These are phyloP conservation scores for Bovichtus variegatus DNA, from an alignment of 2,797 vertebrate species.

Conservation along the genomic window DNA sequence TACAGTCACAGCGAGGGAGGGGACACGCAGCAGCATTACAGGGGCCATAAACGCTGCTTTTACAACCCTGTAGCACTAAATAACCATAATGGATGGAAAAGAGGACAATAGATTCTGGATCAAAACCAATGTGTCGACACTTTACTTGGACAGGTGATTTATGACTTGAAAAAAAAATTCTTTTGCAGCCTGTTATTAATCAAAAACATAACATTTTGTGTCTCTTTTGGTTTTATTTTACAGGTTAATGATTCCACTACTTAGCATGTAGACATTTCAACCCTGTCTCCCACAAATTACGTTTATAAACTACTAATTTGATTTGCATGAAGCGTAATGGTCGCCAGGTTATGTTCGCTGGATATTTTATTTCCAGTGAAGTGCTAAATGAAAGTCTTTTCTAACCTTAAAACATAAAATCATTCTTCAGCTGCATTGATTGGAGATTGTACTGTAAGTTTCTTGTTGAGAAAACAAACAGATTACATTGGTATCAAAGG, in stretches of 20 bases:
- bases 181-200: neutral
- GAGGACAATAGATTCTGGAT: neutral
- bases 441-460: neutral
- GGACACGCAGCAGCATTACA: slow-evolving; percentile 10
- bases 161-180: neutral
- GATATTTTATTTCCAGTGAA: neutral
- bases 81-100: slow-evolving; percentile 12
- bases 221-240: neutral
- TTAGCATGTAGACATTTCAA: neutral
- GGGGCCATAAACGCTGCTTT: slow-evolving; percentile 20
- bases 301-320: neutral
- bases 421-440: neutral
- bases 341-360: neutral
- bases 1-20: slow-evolving; percentile 29
- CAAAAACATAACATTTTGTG: neutral
- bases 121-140: neutral
- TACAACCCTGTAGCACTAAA: slow-evolving; percentile 33
- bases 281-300: neutral
- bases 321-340: neutral
- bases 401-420: neutral
- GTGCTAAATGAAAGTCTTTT: too few species aligned
- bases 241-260: neutral
- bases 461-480: neutral
- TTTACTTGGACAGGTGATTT: neutral
- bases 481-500: neutral